A percentile compares a stretch with the other conserved stretches of the same genome.
Evolutionary conservation across 2,888 invertebrate genomes (phyloP).

Genomic region (Chymomyza amoena): DNA sequence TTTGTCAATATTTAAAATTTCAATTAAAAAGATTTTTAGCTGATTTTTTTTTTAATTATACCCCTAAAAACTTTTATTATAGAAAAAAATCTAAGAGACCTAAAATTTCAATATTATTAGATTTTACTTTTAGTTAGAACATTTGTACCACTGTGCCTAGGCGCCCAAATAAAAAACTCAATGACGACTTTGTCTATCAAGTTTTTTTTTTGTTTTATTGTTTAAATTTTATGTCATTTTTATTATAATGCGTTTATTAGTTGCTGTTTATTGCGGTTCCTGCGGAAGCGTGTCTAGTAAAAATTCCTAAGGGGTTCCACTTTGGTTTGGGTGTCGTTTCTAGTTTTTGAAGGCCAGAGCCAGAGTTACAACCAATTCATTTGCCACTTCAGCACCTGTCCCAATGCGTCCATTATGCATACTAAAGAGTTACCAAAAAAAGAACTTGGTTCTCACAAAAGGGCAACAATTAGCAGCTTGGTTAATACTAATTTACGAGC

Average conservation of each 20-base stretch:
- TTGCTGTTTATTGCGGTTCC: slow-evolving; percentile 1
- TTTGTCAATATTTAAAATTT: too few relatives aligned
- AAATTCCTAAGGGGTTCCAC: not conserved
- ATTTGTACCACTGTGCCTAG: too few relatives aligned
- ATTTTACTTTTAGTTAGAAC: too few relatives aligned
- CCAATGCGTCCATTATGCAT: slow-evolving; percentile 9
- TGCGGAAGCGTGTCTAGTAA: slow-evolving; percentile 1
- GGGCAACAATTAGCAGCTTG: not conserved
- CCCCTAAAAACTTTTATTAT: too few relatives aligned
- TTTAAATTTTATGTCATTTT: not conserved
- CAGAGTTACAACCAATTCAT: slow-evolving; percentile 2
- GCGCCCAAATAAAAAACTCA: not conserved
- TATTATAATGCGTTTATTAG: not conserved
- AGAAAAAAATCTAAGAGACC: too few relatives aligned
- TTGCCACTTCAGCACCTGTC: slow-evolving; percentile 12
- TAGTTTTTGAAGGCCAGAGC: slow-evolving; percentile 7
- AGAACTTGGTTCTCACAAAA: not conserved
- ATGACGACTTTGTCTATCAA: slow-evolving; percentile 5
- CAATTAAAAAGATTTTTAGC: too few relatives aligned
- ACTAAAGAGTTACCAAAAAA: not conserved
- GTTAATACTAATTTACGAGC: not conserved
- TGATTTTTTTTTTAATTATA: too few relatives aligned
- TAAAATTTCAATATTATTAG: too few relatives aligned
- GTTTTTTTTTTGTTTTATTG: slow-evolving; percentile 9
- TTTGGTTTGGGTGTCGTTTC: slow-evolving; percentile 7